Percentiles rank a stretch among this genome's conserved stretches.
Conservation (phyloP, 2,797 vertebrate species). For the Meda fulgida region DNA sequence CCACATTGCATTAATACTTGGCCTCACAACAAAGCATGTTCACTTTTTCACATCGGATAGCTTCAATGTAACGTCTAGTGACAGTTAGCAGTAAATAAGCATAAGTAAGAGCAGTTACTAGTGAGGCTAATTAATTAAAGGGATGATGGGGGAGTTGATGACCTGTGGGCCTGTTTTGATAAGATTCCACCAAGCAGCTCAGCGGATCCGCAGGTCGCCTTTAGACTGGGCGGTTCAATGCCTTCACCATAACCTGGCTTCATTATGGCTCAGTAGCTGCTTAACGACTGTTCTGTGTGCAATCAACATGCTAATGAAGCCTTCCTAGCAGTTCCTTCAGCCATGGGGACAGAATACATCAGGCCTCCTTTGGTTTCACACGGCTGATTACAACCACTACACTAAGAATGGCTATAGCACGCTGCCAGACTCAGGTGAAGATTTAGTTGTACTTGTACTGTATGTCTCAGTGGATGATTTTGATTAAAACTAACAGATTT, state of each 20-base stretch:
- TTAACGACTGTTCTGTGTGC: slow-evolving; percentile 53
- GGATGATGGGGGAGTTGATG: slow-evolving; percentile 52
- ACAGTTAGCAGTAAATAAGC: slow-evolving; percentile 1
- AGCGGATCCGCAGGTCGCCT: not conserved
- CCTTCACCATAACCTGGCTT: slow-evolving; percentile 52
- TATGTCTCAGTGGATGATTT: not conserved
- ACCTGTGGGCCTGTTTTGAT: slow-evolving; percentile 52
- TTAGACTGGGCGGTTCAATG: slow-evolving; percentile 26
- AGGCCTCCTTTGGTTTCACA: slow-evolving; percentile 43
- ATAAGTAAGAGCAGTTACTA: slow-evolving; percentile 19
- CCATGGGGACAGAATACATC: slow-evolving; percentile 39
- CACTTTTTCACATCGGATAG: not conserved
- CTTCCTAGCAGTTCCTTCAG: slow-evolving; percentile 31
- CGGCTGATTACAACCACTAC: slow-evolving; percentile 44
- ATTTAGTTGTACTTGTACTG: not conserved
- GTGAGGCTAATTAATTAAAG: slow-evolving; percentile 53
- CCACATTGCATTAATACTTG: slow-evolving; percentile 3
- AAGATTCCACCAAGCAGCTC: slow-evolving; percentile 39
- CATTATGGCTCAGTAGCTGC: slow-evolving; percentile 58
- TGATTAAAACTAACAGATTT: not conserved
- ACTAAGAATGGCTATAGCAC: not conserved
- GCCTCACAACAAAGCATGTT: not conserved
- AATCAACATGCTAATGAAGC: slow-evolving; percentile 64
- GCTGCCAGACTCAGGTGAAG: not conserved
- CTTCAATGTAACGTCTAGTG: not conserved